Percentiles rank a stretch among this genome's conserved stretches.
Conservation (phyloP, 2,113 vertebrate genomes). For the Nipponia nippon region DNA sequence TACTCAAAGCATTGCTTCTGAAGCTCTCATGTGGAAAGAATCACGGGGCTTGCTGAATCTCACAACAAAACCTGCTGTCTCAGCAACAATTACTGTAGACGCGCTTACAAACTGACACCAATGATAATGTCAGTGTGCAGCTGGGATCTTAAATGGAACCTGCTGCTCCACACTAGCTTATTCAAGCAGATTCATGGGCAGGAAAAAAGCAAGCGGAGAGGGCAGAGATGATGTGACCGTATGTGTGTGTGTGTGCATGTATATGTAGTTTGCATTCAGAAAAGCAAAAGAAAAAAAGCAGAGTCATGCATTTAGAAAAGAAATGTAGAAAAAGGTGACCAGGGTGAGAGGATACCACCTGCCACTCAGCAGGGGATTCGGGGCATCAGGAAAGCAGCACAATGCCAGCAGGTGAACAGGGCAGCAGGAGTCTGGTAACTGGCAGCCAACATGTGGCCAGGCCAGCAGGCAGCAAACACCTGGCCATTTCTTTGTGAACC, state of each 20-base stretch:
- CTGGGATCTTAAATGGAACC: conserved; percentile 16
- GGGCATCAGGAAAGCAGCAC: background rate
- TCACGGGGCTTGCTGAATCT: background rate
- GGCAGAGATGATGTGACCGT: background rate
- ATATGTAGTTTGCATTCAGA: background rate
- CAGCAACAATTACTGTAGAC: conserved; percentile 18
- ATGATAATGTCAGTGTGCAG: conserved; percentile 22
- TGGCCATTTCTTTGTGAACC: background rate
- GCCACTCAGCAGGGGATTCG: background rate
- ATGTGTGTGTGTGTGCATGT: accelerated
- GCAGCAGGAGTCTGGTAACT: background rate
- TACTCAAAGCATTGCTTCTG: background rate
- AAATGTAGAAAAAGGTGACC: background rate
- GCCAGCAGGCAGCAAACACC: conserved; percentile 1
- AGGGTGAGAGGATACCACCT: background rate
- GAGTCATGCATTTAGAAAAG: background rate
- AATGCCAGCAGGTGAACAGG: background rate
- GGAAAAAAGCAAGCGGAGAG: background rate
- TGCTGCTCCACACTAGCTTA: background rate
- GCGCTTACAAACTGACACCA: conserved; percentile 16
- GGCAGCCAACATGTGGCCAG: background rate
- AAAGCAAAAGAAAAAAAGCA: background rate
- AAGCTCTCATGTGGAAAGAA: background rate
- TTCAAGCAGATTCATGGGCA: background rate
- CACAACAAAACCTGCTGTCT: conserved; percentile 22